Base-by-base conservation (phyloP, 2,113 vertebrate species). In the pig (Sus scrofa) region DNA sequence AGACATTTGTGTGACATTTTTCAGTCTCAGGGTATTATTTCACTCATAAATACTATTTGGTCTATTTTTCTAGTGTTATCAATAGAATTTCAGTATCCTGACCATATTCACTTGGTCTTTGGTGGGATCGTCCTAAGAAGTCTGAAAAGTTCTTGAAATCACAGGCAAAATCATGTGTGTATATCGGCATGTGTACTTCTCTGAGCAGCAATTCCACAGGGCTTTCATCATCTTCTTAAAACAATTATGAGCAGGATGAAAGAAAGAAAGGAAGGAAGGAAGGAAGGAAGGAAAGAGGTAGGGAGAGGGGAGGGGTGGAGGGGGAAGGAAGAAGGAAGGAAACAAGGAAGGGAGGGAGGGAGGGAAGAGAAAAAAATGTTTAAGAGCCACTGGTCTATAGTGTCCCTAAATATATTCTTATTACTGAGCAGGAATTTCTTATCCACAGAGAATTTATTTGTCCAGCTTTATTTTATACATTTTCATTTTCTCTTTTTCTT, bases 111-210 rank as follows among this genome's bases (percentile, higher is more conserved):
- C 8, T 44, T 93, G 37, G 26, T 52, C 30, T 91, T 65, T 75
- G 52, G 7, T 56, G 22, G 62, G 14, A 6, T 34, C 15, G 13
- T 86, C 67, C 62, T 30, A 70, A n/a, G 13, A 89, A 2, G 7
- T 71, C 7, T 95, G 27, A 89, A 71, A 95, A 82, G 32, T 22
- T 95, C 37, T 58, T 95, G 30, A 92, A 89, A 91, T 63, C 68
- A 75, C 6, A 78, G 24, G 37, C 20, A 97, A 96, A 93, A 91
- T 86, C 4, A 89, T 22, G 4, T 7, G 30, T 52, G 1, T 82
- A 77, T 18, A 92, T n/a, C 7, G 7, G 22, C 37, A 81, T 34
- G 6, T 60, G 10, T 26, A 65, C 16, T 87, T 91, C 81, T 65
- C 56, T 94, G 5, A 77, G 30, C 92, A 88, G 95, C 16, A 15